phyloP scores from a whole-genome alignment of 1,140 invertebrate species.

The Cyphomyrmex costatus region DNA sequence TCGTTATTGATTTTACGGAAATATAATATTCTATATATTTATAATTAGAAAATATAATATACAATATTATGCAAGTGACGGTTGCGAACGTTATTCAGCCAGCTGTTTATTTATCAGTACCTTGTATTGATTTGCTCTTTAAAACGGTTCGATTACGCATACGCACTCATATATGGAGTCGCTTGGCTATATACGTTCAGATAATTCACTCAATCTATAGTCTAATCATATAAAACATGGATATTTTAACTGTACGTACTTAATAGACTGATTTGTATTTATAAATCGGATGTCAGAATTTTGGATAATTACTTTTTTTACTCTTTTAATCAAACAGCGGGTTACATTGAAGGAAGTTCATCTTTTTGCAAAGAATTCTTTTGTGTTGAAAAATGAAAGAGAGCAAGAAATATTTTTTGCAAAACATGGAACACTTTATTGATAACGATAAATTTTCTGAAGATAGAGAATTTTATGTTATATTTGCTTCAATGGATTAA shows the following conservation, averaged over 20 bases:
- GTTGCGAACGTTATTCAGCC: not conserved
- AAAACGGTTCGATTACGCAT: slow-evolving; percentile 34
- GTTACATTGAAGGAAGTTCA: not conserved
- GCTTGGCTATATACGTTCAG: not conserved
- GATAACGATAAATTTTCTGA: slow-evolving; percentile 5
- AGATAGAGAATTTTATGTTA: not conserved
- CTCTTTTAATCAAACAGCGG: slow-evolving; percentile 45
- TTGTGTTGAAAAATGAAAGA: not conserved
- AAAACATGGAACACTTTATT: not conserved
- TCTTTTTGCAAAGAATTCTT: not conserved
- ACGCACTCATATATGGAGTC: not conserved
- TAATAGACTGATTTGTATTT: slow-evolving; percentile 4
- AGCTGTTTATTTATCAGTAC: slow-evolving; percentile 30
- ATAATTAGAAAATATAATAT: not conserved
- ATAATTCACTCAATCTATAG: not conserved
- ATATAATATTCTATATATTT: not conserved
- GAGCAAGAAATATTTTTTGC: not conserved
- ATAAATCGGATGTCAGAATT: not conserved
- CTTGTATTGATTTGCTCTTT: slow-evolving; percentile 68
- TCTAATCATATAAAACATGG: not conserved
- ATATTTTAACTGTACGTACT: not conserved
- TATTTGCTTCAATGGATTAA: not conserved
- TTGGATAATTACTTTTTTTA: slow-evolving; percentile 38
- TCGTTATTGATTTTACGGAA: not conserved
- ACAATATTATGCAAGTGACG: not conserved